phyloP scores from a whole-genome alignment of 2,888 invertebrate species.

The Ethmia dodecea region DNA sequence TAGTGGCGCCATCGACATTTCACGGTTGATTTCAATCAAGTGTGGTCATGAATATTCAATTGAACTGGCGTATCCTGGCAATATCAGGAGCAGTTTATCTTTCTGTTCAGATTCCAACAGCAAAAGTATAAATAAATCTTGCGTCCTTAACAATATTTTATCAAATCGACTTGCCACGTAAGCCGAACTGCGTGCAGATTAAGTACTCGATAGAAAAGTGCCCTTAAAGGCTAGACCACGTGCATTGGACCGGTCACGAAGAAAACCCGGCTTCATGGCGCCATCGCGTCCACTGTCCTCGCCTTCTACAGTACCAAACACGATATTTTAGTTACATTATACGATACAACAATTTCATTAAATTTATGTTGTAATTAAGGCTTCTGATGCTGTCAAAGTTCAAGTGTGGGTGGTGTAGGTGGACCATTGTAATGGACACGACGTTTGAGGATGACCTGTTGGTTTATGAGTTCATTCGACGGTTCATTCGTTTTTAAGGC shows the following conservation, averaged over 20 bases:
- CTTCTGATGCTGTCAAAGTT: slow-evolving; percentile 27
- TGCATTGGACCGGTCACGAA: slow-evolving; percentile 12
- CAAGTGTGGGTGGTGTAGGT: slow-evolving; percentile 11
- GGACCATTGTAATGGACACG: too few species aligned
- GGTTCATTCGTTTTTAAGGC: too few species aligned
- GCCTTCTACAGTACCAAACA: slow-evolving; percentile 4
- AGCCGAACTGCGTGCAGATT: background rate
- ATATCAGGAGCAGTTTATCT: too few species aligned
- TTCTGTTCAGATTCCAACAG: too few species aligned
- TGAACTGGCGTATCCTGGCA: too few species aligned
- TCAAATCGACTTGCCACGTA: background rate
- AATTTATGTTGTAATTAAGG: slow-evolving; percentile 34
- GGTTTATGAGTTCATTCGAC: background rate
- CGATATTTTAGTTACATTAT: too few species aligned
- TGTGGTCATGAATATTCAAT: too few species aligned
- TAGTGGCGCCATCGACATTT: too few species aligned
- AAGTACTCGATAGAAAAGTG: slow-evolving; percentile 18
- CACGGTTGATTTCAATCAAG: too few species aligned
- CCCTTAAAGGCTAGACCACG: slow-evolving; percentile 21
- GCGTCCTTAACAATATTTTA: background rate
- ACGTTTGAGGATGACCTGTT: too few species aligned
- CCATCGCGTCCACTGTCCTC: slow-evolving; percentile 19
- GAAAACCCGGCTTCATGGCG: slow-evolving; percentile 23
- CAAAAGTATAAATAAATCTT: background rate
- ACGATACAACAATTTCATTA: slow-evolving; percentile 24